A percentile compares a stretch with the other conserved stretches of the same genome.
Evolutionary conservation across 2,888 invertebrate genomes (phyloP).

Genomic region (Nasonia oneida): DNA sequence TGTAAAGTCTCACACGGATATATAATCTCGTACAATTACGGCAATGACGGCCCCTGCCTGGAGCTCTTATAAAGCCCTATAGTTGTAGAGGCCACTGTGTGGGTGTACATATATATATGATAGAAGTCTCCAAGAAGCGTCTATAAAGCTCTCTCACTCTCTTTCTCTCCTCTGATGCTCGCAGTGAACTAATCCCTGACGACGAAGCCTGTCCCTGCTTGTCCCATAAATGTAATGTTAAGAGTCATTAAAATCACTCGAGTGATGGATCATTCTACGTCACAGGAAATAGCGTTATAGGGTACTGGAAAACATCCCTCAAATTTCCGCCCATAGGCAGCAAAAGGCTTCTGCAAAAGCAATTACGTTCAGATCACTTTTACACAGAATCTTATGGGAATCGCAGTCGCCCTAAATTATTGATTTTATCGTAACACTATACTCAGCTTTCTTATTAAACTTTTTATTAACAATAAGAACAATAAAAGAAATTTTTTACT

Average conservation of each 20-base stretch:
- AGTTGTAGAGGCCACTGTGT: not conserved
- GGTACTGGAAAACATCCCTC: too few relatives aligned
- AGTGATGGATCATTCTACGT: not conserved
- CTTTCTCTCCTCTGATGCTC: not conserved
- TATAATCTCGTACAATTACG: constrained; percentile 9
- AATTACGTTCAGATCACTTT: too few relatives aligned
- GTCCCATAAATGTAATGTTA: not conserved
- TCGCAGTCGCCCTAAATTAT: too few relatives aligned
- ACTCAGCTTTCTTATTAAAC: too few relatives aligned
- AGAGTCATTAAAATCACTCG: constrained; percentile 7
- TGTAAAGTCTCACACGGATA: constrained; percentile 9
- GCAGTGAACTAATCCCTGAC: not conserved
- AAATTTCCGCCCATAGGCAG: too few relatives aligned
- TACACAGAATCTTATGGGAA: too few relatives aligned
- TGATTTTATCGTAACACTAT: too few relatives aligned
- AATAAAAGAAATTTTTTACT: too few relatives aligned
- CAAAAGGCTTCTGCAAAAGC: too few relatives aligned
- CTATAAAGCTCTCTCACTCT: not conserved
- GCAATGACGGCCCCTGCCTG: not conserved
- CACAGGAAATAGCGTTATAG: not conserved
- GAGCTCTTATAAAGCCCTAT: not conserved
- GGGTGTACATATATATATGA: not conserved
- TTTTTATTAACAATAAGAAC: too few relatives aligned
- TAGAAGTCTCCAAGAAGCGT: not conserved
- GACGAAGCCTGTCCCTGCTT: not conserved